Conservation (phyloP, 1,140 invertebrate genomes). For the Varroa destructor region DNA sequence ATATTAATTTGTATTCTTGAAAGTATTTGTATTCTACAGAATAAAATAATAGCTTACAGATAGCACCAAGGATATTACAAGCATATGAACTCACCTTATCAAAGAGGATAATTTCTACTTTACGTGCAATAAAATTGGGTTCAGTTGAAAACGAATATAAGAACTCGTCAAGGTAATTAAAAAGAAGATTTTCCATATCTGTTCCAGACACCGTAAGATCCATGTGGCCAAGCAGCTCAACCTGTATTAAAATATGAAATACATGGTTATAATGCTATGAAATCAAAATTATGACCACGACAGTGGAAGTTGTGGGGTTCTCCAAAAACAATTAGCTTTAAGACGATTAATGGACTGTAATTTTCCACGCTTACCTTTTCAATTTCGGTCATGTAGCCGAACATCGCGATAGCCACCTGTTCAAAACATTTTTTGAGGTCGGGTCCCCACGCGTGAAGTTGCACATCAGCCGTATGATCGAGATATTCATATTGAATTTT, state of each 20-base stretch:
- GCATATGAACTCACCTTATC: constrained; percentile 47
- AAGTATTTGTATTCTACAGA: too few relatives aligned
- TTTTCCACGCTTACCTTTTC: constrained; percentile 49
- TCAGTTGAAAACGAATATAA: constrained; percentile 84
- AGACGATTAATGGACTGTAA: neutral
- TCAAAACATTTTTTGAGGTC: constrained; percentile 79
- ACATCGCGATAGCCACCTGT: constrained; percentile 87
- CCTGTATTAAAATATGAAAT: neutral
- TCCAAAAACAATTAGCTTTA: too few relatives aligned
- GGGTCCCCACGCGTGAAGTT: constrained; percentile 83
- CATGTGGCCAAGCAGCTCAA: constrained; percentile 27
- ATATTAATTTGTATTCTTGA: too few relatives aligned
- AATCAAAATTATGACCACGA: too few relatives aligned
- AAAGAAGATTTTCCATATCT: constrained; percentile 76
- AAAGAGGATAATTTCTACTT: constrained; percentile 75
- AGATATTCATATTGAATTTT: constrained; percentile 63
- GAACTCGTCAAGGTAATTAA: constrained; percentile 85
- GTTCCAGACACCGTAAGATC: constrained; percentile 44
- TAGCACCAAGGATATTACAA: too few relatives aligned
- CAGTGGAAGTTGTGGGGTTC: too few relatives aligned
- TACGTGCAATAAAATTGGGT: constrained; percentile 61
- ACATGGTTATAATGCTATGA: neutral
- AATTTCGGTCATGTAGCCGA: constrained; percentile 90
- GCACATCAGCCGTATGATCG: constrained; percentile 92
- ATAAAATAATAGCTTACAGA: too few relatives aligned